Evolutionary conservation across 2,888 invertebrate genomes (phyloP).

Genomic region (Azorinus chamasolen): DNA sequence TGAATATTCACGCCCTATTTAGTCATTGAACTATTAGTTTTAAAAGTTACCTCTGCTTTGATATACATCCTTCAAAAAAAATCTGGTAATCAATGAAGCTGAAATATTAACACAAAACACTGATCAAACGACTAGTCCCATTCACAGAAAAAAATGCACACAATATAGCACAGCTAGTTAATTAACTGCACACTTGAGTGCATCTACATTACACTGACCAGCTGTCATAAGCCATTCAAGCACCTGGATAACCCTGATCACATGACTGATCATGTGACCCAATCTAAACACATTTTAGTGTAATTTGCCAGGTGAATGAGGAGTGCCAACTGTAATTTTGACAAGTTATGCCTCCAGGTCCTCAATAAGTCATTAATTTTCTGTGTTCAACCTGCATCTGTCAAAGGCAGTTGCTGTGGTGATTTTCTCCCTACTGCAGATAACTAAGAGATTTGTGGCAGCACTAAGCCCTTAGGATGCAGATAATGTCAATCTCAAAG

Average conservation of each 20-base stretch:
- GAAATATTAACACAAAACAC: slow-evolving; percentile 30
- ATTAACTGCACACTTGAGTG: slow-evolving; percentile 55
- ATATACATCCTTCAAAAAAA: slow-evolving; percentile 41
- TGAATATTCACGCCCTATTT: too few species aligned
- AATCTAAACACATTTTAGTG: background rate
- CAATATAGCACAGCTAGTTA: slow-evolving; percentile 28
- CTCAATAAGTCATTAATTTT: too few species aligned
- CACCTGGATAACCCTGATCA: slow-evolving; percentile 64
- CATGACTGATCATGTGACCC: slow-evolving; percentile 51
- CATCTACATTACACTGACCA: slow-evolving; percentile 52
- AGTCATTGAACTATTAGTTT: too few species aligned
- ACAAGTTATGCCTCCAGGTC: too few species aligned
- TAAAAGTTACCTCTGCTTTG: slow-evolving; percentile 48
- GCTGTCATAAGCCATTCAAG: slow-evolving; percentile 57
- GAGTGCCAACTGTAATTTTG: too few species aligned
- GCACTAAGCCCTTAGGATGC: too few species aligned
- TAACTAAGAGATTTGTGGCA: too few species aligned
- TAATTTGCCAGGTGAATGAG: too few species aligned
- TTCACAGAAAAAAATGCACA: slow-evolving; percentile 19
- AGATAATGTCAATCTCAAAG: too few species aligned
- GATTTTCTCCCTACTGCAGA: too few species aligned
- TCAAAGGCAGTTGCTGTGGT: too few species aligned
- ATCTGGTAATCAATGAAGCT: slow-evolving; percentile 13
- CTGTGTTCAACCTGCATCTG: too few species aligned
- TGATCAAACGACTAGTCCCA: slow-evolving; percentile 40